phyloP scores from a whole-genome alignment of 2,797 vertebrate species.

The Melanogrammus aeglefinus region DNA sequence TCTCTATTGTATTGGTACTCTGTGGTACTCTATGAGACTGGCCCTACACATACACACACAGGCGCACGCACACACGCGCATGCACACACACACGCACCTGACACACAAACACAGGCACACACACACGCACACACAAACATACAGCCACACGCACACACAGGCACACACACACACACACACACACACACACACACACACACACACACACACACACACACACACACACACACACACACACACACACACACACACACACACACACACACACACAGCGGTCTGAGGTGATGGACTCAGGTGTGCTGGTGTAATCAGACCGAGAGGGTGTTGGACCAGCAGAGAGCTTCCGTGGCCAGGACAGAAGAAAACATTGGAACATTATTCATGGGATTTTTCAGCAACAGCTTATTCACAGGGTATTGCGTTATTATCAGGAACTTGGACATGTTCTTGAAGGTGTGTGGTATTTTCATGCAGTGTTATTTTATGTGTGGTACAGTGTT shows the following conservation, averaged over 20 bases:
- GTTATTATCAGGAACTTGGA: background rate
- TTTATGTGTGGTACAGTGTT: background rate
- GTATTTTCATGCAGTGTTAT: background rate
- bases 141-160: background rate
- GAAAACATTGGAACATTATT: background rate
- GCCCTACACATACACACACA: background rate
- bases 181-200: background rate
- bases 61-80: conserved; percentile 10
- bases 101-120: conserved; percentile 7
- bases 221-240: background rate
- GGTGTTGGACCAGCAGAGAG: conserved; percentile 25
- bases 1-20: background rate
- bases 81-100: conserved; percentile 2
- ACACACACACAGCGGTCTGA: conserved; percentile 7
- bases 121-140: background rate
- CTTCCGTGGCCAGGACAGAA: background rate
- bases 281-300: conserved; percentile 42
- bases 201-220: background rate
- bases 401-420: background rate
- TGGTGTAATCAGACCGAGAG: conserved; percentile 25
- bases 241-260: conserved; percentile 2
- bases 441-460: conserved; percentile 8
- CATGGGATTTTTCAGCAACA: conserved; percentile 7
- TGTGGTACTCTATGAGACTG: background rate
- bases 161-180: background rate